Base-by-base conservation (phyloP, 2,888 invertebrate genomes). In the Drosophila sordidula region DNA sequence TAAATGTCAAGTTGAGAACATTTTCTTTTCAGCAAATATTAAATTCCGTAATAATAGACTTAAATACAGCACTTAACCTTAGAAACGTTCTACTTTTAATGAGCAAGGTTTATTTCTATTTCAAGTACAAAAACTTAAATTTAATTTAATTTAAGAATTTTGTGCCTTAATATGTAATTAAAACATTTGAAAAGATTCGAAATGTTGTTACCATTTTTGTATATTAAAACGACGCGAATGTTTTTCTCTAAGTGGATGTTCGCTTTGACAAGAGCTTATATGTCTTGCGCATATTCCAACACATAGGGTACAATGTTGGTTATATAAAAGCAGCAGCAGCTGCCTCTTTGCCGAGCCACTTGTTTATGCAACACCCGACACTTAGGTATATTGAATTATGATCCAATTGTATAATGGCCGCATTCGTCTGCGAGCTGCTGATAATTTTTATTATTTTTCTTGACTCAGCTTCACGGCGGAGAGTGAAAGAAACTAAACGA, bases 341-440 rank as follows among this genome's bases (percentile, higher is more conserved):
- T 46, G 46, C 32, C 38, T 44, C 12, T 42, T 29, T 26, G 26
- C 25, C 46, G 18, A 9, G 11, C 8, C 25, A 32, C 41, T 67
- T 62, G 67, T 63, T 72, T 58, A 68, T 58, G 58, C 55, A 59
- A 58, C 47, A 41, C 6, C 50, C 16, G 61, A 6, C 49, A 67
- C 63, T 55, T 46, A 32, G 51, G 12, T 18, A 38, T 50, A 54
- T 47, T 54, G 34, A 46, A 38, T 55, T 70, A 52, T 62, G 71
- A 49, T 44, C 51, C 59, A 42, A 45, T 39, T 51, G 44, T 51
- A 44, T 42, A 18, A 16, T 25, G 34, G 12, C 32, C 29, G 11
- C 25, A 11, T 6, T 42, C 18, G 59, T 8, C 14, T 6, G 9
- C 11, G 9, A 29, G 8, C 29, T 29, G 29, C 29, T 3, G 3